phyloP scores from a whole-genome alignment of 2,888 invertebrate species.

The Euplexia lucipara region DNA sequence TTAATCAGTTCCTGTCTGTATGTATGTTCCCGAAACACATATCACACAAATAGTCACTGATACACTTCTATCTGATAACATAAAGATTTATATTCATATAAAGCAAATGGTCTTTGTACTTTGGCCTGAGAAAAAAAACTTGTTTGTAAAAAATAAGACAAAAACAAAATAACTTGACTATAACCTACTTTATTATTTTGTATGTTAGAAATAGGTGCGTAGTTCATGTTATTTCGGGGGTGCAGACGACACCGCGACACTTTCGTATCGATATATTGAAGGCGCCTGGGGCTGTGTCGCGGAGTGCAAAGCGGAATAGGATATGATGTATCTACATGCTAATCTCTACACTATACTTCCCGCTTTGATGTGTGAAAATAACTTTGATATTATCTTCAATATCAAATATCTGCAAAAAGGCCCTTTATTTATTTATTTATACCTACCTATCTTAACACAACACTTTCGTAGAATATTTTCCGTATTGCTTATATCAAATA shows the following conservation, averaged over 20 bases:
- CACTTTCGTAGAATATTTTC: not conserved
- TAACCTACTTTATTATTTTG: not conserved
- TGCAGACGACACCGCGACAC: conserved; percentile 31
- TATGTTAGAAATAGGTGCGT: not conserved
- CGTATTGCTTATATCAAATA: not conserved
- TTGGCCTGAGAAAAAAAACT: not conserved
- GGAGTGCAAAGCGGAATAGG: conserved; percentile 65
- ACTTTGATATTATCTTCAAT: conserved; percentile 38
- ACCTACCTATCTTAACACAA: no score
- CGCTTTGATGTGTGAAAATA: conserved; percentile 55
- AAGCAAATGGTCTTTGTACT: not conserved
- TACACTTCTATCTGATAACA: not conserved
- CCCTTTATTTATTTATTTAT: conserved; percentile 13
- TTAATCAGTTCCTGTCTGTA: conserved; percentile 67
- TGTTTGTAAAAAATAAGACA: not conserved
- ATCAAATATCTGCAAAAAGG: conserved; percentile 42
- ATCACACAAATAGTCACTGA: conserved; percentile 8
- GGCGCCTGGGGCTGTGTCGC: conserved; percentile 67
- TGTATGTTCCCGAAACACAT: conserved; percentile 13
- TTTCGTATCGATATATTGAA: conserved; percentile 56
- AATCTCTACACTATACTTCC: conserved; percentile 56
- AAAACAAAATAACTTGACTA: not conserved
- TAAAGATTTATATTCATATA: no score
- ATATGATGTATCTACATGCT: conserved; percentile 63
- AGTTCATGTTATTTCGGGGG: conserved; percentile 23